phyloP scores from a whole-genome alignment of 2,113 vertebrate species.

The Mola mola region DNA sequence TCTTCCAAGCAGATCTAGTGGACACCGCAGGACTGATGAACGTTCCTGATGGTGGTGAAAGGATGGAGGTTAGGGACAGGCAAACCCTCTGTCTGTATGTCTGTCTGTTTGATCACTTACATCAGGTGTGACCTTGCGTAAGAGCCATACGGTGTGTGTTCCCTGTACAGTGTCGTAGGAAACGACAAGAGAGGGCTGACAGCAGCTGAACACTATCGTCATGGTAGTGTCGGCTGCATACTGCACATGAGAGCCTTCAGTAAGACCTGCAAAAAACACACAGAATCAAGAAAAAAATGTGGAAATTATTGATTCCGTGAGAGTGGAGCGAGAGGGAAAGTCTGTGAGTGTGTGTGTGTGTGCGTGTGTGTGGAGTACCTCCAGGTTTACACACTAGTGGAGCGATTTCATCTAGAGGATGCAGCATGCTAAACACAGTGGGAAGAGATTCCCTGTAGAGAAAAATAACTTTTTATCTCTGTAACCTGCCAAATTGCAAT shows the following conservation, averaged over 20 bases:
- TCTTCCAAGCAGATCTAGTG: conserved; percentile 81
- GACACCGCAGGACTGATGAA: conserved; percentile 86
- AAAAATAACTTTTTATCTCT: conserved; percentile 1
- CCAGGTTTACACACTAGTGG: conserved; percentile 90
- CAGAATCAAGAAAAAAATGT: neutral
- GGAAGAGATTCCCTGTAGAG: conserved; percentile 90
- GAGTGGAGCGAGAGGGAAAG: neutral
- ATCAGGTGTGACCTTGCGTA: conserved; percentile 91
- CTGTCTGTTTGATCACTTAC: conserved; percentile 68
- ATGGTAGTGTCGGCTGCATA: conserved; percentile 89
- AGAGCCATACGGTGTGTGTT: conserved; percentile 89
- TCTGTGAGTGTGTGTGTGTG: too few species aligned
- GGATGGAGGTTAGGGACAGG: neutral
- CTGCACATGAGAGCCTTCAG: conserved; percentile 87
- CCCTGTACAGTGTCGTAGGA: conserved; percentile 91
- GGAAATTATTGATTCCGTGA: neutral
- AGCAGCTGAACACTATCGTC: conserved; percentile 89
- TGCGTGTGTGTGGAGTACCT: conserved; percentile 77
- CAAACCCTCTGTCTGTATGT: neutral
- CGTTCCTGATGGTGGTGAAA: conserved; percentile 83
- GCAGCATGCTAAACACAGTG: conserved; percentile 96
- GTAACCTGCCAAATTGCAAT: neutral
- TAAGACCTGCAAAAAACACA: conserved; percentile 78
- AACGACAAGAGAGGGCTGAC: conserved; percentile 91
- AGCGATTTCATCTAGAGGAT: conserved; percentile 95